A percentile compares a stretch with the other conserved stretches of the same genome.
Evolutionary conservation across 2,113 vertebrate genomes (phyloP).

Genomic region (Microcebus ravelobensis): DNA sequence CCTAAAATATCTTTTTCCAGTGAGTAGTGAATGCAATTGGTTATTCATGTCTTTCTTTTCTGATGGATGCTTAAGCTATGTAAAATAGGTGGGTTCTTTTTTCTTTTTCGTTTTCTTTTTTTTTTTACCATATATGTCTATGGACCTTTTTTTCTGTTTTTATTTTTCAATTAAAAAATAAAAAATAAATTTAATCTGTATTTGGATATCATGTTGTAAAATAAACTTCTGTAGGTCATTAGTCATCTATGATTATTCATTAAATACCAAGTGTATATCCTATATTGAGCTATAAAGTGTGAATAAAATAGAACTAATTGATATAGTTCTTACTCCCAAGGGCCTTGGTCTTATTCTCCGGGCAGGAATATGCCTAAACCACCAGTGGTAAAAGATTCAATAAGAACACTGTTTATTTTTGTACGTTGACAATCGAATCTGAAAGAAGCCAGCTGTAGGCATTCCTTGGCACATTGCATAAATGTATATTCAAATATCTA

Average conservation of each 20-base stretch:
- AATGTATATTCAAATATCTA: conserved; percentile 66
- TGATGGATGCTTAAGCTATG: neutral
- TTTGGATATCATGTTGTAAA: neutral
- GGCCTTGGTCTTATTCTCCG: neutral
- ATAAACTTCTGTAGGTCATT: neutral
- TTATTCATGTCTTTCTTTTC: conserved; percentile 18
- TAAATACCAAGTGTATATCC: neutral
- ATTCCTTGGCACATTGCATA: conserved; percentile 58
- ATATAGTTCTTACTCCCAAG: neutral
- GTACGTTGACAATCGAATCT: conserved; percentile 47
- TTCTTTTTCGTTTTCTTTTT: neutral
- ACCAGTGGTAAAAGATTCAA: neutral
- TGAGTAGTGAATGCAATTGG: neutral
- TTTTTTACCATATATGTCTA: neutral
- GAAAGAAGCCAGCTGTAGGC: conserved; percentile 45
- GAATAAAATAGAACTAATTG: neutral
- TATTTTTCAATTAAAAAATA: neutral
- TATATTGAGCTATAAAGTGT: neutral
- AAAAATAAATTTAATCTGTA: neutral
- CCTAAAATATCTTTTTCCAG: neutral
- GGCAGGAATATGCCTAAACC: neutral
- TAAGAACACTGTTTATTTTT: conserved; percentile 42
- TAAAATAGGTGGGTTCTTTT: neutral
- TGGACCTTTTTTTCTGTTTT: neutral
- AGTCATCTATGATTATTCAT: neutral